These are phyloP conservation scores for Caenorhabditis virilis DNA, from an alignment of 2,888 invertebrate species.

Conservation along the genomic window DNA sequence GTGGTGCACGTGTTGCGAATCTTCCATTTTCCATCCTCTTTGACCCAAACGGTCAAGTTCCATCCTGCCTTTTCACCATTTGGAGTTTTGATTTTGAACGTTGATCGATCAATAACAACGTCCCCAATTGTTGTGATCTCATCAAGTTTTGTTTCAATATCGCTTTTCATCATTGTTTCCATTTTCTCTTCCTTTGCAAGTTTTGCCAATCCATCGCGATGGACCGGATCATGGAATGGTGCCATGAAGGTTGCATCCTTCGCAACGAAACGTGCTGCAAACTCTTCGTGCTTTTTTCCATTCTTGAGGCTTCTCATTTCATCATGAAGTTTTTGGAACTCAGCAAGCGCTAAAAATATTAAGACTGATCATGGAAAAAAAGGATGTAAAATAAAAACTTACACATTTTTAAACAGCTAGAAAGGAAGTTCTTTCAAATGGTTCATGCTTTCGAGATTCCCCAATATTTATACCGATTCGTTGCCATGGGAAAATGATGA, in stretches of 20 bases:
- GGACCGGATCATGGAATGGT: constrained; percentile 29
- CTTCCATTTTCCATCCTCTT: constrained; percentile 41
- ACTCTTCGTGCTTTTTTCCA: constrained; percentile 28
- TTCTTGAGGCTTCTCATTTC: constrained; percentile 27
- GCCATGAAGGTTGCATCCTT: constrained; percentile 36
- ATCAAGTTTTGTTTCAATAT: constrained; percentile 24
- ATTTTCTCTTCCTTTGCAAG: constrained; percentile 15
- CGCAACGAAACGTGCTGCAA: constrained; percentile 30
- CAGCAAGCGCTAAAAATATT: constrained; percentile 32
- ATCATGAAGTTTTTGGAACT: constrained; percentile 41
- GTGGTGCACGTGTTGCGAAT: constrained; percentile 38
- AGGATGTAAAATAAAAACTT: no score
- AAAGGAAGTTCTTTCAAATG: no score
- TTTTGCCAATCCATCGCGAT: constrained; percentile 16
- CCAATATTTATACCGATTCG: no score
- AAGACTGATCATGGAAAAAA: no score
- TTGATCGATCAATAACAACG: constrained; percentile 25
- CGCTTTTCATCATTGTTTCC: constrained; percentile 17
- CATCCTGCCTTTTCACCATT: constrained; percentile 36
- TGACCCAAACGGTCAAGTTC: constrained; percentile 36
- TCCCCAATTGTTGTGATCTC: constrained; percentile 29
- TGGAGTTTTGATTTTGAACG: constrained; percentile 26
- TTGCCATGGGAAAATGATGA: no score
- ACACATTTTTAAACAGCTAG: no score
- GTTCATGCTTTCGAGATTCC: no score